Evolutionary conservation across 2,797 vertebrate genomes (phyloP).

Genomic region (Phoxinus dragarum): DNA sequence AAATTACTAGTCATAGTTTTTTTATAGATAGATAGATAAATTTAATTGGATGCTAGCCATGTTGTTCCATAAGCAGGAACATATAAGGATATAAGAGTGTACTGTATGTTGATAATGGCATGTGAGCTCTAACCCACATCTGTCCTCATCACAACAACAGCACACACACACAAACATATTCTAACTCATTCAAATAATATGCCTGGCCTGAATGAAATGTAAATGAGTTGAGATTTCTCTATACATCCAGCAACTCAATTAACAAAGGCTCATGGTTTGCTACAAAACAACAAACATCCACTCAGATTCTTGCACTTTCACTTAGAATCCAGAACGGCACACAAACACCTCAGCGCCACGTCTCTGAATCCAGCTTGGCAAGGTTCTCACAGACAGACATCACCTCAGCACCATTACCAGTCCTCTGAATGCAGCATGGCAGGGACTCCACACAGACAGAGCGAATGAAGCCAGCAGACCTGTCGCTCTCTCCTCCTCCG

Average conservation of each 20-base stretch:
- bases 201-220: background rate
- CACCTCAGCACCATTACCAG: constrained; percentile 47
- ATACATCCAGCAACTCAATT: constrained; percentile 23
- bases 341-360: constrained; percentile 33
- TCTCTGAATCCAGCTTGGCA: constrained; percentile 41
- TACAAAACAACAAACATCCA: background rate
- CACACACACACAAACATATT: background rate
- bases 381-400: constrained; percentile 16
- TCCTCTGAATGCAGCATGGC: constrained; percentile 37
- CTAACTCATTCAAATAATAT: background rate
- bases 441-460: constrained; percentile 35
- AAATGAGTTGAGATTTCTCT: background rate
- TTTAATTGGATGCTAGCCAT: background rate
- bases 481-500: constrained; percentile 43
- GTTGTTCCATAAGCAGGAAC: background rate
- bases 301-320: constrained; percentile 14
- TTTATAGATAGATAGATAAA: no score
- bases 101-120: background rate
- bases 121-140: background rate
- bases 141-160: background rate
- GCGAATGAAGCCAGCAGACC: constrained; percentile 39
- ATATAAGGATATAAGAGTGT: background rate
- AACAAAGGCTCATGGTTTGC: background rate
- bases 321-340: constrained; percentile 12
- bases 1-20: no score